Percentiles rank a stretch among this genome's conserved stretches.
Conservation (phyloP, 2,113 vertebrate species). For the Pollachius pollachius region DNA sequence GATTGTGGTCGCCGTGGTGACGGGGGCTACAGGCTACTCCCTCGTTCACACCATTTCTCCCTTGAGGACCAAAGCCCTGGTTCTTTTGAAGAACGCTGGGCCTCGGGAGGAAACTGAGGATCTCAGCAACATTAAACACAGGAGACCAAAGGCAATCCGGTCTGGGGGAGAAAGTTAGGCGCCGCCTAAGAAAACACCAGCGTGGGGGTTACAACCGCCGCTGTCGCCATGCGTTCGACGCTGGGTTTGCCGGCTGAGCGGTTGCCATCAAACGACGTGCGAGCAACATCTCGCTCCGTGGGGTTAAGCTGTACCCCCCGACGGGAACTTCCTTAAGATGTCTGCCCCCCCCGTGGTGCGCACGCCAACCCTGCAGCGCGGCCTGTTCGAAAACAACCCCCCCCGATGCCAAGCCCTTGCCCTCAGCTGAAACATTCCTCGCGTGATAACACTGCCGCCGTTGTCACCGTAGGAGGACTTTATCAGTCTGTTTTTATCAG, state of each 20-base stretch:
- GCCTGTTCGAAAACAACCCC: neutral
- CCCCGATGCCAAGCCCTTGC: neutral
- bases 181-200: constrained; percentile 30
- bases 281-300: constrained; percentile 32
- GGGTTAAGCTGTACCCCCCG: constrained; percentile 17
- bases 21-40: too few species aligned
- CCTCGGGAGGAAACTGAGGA: constrained; percentile 13
- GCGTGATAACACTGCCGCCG: neutral
- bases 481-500: neutral
- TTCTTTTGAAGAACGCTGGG: too few species aligned
- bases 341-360: neutral
- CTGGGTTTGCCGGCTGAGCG: constrained; percentile 8
- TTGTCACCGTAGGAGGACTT: neutral
- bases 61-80: too few species aligned
- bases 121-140: constrained; percentile 17
- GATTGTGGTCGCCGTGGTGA: too few species aligned
- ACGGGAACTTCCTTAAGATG: constrained; percentile 1
- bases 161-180: neutral
- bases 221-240: constrained; percentile 32
- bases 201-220: constrained; percentile 36
- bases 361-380: neutral
- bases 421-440: constrained; percentile 1
- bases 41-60: too few species aligned
- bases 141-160: constrained; percentile 16
- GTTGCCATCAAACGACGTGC: constrained; percentile 29